Base-by-base conservation (phyloP, 2,888 invertebrate genomes). In the Agonopterix arenella region DNA sequence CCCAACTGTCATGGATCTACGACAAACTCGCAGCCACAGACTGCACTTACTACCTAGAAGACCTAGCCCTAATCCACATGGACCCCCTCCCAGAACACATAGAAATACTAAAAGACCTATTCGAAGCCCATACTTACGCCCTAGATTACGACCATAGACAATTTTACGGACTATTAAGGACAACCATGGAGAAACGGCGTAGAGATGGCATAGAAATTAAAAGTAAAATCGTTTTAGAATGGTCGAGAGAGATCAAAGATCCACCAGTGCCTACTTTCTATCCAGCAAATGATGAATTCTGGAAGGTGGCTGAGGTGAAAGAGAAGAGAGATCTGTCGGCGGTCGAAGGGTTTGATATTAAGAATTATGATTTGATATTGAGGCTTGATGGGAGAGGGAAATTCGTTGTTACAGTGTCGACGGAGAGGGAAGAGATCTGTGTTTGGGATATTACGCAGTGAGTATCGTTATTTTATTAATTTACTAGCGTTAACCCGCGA, bases 91-190 rank as follows among this genome's bases (percentile, higher is more conserved):
- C 91, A 16, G 82, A 83, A 62, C 84, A 91, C 64, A 76, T 93
- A 41, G 86, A 88, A 47, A 78, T 93, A 46, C 74, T 95, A 3
- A 91, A 92, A 64, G 92, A 93, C 57, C 92, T 95, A 53, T 90
- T 97, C 52, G 93, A 93, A 76, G 89, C 91, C 0, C 92, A 94
- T 62, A 91, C 94, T 4, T 91, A 91, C 64, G 93, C 95, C 11
- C 81, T 97, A 49, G 93, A 93, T 65, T 94, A 95, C 62, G 96
- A 97, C 73, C 95, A 95, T 37, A 90, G 93, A 65, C 97, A 97
- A 77, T 93, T 97, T 65, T 95, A 93, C 64, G 93, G 96, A 2
- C 92, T 96, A 56, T 56, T 90, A 1, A 59, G 83, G 55, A 68
- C 70, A 45, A 81, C 79, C 0, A 71, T 89, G 63, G 85, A 88